Conservation (phyloP, 2,797 vertebrate species). For the Pogoniulus pusillus region DNA sequence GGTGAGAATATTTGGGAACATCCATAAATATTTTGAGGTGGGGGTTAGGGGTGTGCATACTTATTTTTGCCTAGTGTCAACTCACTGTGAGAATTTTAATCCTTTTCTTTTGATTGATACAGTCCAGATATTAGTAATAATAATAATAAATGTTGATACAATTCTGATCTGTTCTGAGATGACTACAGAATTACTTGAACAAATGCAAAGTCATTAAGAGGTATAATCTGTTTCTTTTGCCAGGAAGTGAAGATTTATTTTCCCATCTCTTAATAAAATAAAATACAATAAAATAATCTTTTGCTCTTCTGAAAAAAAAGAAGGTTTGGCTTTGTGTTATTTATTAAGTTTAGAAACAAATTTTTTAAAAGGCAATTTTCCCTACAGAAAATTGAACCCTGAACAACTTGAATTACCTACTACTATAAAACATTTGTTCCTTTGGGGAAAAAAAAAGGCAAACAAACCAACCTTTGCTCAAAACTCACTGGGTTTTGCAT, state of each 20-base stretch:
- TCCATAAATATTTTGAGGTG: background rate
- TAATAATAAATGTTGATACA: background rate
- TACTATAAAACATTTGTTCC: background rate
- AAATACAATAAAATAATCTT: background rate
- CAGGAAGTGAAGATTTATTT: slow-evolving; percentile 3
- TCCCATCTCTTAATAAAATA: background rate
- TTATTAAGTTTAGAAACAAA: background rate
- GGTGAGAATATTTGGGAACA: background rate
- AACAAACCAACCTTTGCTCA: background rate
- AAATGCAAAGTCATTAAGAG: slow-evolving; percentile 14
- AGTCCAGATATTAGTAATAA: background rate
- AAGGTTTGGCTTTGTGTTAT: no score
- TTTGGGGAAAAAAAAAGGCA: no score
- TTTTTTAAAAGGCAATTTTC: background rate
- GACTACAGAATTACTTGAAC: slow-evolving; percentile 5
- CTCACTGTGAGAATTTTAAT: background rate
- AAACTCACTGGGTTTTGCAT: fast-evolving
- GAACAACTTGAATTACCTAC: background rate
- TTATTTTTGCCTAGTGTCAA: background rate
- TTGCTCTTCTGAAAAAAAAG: background rate
- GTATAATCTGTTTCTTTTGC: slow-evolving; percentile 8
- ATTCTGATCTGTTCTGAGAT: background rate
- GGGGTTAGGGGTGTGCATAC: no score
- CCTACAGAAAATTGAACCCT: background rate
- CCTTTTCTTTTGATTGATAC: background rate